phyloP scores from a whole-genome alignment of 2,113 vertebrate species.

The Halichoeres trimaculatus region DNA sequence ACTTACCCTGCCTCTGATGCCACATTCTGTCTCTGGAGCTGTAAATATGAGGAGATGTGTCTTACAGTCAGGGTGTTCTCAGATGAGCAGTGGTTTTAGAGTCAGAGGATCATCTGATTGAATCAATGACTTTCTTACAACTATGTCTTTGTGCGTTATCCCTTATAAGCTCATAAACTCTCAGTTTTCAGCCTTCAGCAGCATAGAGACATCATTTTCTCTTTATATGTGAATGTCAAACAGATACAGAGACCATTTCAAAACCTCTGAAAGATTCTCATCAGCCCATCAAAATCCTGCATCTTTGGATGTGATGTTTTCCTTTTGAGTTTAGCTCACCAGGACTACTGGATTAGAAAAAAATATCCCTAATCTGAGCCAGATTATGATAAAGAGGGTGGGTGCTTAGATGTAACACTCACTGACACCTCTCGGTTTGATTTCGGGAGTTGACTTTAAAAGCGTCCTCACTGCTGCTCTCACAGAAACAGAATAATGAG shows the following conservation, averaged over 20 bases:
- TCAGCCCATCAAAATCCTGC: not conserved
- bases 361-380: not conserved
- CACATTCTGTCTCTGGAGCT: constrained; percentile 9
- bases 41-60: not conserved
- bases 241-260: not conserved
- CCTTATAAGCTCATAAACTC: constrained; percentile 50
- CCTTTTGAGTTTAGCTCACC: not conserved
- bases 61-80: constrained; percentile 8
- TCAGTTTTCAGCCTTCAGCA: constrained; percentile 16
- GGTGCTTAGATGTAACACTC: not conserved
- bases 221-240: constrained; percentile 32
- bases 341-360: not conserved
- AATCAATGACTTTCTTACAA: constrained; percentile 57
- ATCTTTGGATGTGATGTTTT: not conserved
- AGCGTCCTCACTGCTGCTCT: constrained; percentile 14
- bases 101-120: constrained; percentile 40
- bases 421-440: constrained; percentile 14
- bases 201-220: not conserved
- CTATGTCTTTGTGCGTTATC: constrained; percentile 13
- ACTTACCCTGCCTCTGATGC: constrained; percentile 6
- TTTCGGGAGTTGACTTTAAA: constrained; percentile 2
- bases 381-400: not conserved
- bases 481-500: not conserved
- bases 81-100: constrained; percentile 18
- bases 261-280: constrained; percentile 1